Evolutionary conservation across 2,797 vertebrate genomes (phyloP).

Genomic region (Psittacula derbiana): DNA sequence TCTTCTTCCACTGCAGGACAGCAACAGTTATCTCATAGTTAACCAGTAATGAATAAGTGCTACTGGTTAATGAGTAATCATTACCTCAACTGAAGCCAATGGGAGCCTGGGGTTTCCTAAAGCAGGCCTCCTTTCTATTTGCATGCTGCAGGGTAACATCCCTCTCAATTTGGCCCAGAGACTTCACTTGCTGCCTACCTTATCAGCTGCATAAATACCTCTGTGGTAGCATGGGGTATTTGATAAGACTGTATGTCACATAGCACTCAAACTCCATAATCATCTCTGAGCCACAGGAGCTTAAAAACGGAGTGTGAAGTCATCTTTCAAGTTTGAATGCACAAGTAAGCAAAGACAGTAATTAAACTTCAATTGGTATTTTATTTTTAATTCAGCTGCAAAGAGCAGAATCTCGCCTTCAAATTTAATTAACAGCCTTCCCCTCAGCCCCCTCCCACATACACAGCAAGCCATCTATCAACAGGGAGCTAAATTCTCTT

Average conservation of each 20-base stretch:
- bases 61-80: conserved; percentile 61
- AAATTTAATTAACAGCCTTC: conserved; percentile 77
- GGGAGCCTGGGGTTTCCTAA: conserved; percentile 29
- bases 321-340: conserved; percentile 76
- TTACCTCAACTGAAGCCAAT: conserved; percentile 32
- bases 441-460: conserved; percentile 41
- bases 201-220: conserved; percentile 51
- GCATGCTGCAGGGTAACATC: conserved; percentile 15
- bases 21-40: conserved; percentile 48
- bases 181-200: conserved; percentile 37
- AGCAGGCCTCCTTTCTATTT: conserved; percentile 2
- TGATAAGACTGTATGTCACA: conserved; percentile 63
- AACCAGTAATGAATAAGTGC: conserved; percentile 55
- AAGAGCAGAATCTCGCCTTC: conserved; percentile 73
- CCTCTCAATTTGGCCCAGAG: conserved; percentile 29
- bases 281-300: conserved; percentile 69
- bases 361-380: conserved; percentile 81
- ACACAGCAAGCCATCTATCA: conserved; percentile 64
- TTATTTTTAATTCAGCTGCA: conserved; percentile 78
- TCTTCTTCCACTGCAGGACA: conserved; percentile 31
- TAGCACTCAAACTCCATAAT: conserved; percentile 68
- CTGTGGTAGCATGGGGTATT: conserved; percentile 55
- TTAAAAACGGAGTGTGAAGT: conserved; percentile 75
- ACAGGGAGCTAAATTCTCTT: conserved; percentile 50
- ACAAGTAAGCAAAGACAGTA: conserved; percentile 77